Conservation (phyloP, 2,113 vertebrate genomes). For the Sebastes fasciatus region DNA sequence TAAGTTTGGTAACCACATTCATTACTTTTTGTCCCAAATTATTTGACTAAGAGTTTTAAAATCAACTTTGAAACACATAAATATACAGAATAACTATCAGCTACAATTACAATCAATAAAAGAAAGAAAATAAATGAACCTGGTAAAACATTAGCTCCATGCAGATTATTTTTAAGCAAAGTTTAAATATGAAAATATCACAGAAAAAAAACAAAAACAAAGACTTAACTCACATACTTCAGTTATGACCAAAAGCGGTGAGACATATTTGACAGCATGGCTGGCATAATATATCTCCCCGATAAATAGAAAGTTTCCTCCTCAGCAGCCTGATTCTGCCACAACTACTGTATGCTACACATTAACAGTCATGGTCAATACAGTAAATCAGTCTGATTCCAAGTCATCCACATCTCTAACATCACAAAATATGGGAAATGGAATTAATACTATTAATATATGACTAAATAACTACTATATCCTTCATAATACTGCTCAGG, state of each 20-base stretch:
- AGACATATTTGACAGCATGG: neutral
- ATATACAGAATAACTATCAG: neutral
- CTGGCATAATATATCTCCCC: neutral
- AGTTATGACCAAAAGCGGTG: neutral
- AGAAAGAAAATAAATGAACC: neutral
- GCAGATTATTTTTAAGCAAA: neutral
- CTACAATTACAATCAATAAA: neutral
- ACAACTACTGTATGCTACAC: neutral
- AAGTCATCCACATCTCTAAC: neutral
- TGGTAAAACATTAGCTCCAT: neutral
- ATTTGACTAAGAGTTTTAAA: no score
- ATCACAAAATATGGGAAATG: neutral
- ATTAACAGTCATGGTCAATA: neutral
- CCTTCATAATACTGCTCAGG: neutral
- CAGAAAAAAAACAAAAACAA: neutral
- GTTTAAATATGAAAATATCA: neutral
- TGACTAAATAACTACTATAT: neutral
- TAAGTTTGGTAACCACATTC: neutral
- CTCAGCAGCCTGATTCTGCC: neutral
- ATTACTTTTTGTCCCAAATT: neutral
- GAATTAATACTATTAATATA: neutral
- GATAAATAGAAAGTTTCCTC: neutral
- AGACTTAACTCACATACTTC: neutral
- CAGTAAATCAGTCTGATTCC: neutral
- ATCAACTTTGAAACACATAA: neutral